Base-by-base conservation (phyloP, 2,888 invertebrate genomes). In the Drosophila macrospina region DNA sequence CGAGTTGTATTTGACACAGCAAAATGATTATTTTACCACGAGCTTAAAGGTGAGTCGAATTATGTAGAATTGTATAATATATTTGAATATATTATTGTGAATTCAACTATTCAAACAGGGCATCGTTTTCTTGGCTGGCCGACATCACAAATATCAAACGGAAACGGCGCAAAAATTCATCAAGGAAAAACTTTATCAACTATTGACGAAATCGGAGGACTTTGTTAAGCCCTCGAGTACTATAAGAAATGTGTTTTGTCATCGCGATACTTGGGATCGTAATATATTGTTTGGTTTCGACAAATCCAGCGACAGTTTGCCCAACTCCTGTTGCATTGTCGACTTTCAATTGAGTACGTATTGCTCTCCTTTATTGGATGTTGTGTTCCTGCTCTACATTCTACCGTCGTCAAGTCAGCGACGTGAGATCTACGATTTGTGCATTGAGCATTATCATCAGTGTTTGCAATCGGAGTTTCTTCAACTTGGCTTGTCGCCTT, bases 321-420 rank as follows among this genome's bases (percentile, higher is more conserved):
- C 92, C 1, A 80, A 90, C 0, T 90, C 90, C 5, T 93, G 93
- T 63, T 82, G 93, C 34, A 79, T 94, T 28, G 92, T 94, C 1
- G 94, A 94, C 81, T 94, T 93, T 74, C 94, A 94, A 77, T 75
- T 94, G 57, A 80, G 92, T 0, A 91, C 93, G n/a, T 94, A 94
- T 66, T 91, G 91, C 16, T 93, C 94, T 0, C 93, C 94, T 1
- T 91, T 93, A 0, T 92, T 94, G 50, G 94, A 94, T 75, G 89
- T 94, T 1, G 86, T 93, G 6, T 91, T 92, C 26, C 82, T 93
- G 16, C 82, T 94, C 0, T 93, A 93, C 54, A 86, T 93, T 4
- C 93, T 93, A 63, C 89, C 93, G 2, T 88, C 91, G 0, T 77
- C 86, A 0, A 75, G 87, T 5, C 90, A 92, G 52, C 80, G 93